Conservation (phyloP, 2,888 invertebrate genomes). For the Morinoia aosen region DNA sequence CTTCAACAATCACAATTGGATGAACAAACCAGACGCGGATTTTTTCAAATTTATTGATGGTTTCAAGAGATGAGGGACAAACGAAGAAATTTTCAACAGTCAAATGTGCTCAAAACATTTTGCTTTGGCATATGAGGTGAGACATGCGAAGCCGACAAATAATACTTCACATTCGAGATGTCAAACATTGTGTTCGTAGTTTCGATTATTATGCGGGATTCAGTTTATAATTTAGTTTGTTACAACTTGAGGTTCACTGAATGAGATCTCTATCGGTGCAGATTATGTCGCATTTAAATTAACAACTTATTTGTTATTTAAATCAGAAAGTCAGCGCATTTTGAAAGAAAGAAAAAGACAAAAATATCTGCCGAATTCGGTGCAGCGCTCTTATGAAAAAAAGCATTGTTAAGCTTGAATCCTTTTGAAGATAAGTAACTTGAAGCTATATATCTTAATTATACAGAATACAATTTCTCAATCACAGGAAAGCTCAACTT, state of each 20-base stretch:
- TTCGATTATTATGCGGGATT: background rate
- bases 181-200: background rate
- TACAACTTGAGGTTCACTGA: background rate
- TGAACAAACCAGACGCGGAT: background rate
- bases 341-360: background rate
- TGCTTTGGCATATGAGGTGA: background rate
- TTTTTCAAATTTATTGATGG: background rate
- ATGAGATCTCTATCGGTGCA: background rate
- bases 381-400: too few relatives aligned
- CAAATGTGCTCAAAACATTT: background rate
- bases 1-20: background rate
- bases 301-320: background rate
- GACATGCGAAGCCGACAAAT: background rate
- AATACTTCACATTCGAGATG: background rate
- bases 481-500: conserved; percentile 4
- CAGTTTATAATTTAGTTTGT: background rate
- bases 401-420: background rate
- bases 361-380: background rate
- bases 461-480: background rate
- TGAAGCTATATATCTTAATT: background rate
- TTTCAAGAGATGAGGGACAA: background rate
- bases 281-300: too few relatives aligned
- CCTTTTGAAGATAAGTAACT: background rate
- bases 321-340: background rate
- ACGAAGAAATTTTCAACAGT: background rate